phyloP scores from a whole-genome alignment of 2,797 vertebrate genomes.

The Myripristis jacobus region DNA sequence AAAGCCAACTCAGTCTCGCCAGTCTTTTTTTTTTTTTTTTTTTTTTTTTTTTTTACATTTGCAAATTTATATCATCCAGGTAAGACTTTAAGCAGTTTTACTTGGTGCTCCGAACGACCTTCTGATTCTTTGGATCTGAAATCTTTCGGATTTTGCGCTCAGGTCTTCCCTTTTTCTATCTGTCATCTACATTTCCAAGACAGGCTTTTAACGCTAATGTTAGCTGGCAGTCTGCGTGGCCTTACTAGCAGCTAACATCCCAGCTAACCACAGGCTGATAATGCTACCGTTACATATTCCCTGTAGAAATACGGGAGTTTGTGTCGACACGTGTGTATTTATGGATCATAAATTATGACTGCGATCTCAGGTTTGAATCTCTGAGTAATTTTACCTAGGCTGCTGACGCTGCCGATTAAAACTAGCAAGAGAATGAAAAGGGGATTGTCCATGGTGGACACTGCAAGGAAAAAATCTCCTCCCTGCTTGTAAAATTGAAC shows the following conservation, averaged over 20 bases:
- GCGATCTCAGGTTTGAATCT: neutral
- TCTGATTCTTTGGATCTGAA: too few relatives aligned
- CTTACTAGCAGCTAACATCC: conserved; percentile 69
- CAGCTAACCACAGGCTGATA: conserved; percentile 56
- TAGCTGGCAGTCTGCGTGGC: conserved; percentile 60
- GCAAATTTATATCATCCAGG: neutral
- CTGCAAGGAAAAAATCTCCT: conserved; percentile 16
- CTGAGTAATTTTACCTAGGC: neutral
- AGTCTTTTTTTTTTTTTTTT: neutral
- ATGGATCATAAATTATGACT: neutral
- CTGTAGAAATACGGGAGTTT: neutral
- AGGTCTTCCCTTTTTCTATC: neutral
- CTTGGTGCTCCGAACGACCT: too few relatives aligned
- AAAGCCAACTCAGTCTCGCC: neutral
- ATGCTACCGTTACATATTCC: neutral
- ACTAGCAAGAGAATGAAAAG: conserved; percentile 57
- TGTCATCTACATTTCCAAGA: neutral
- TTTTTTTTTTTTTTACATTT: neutral
- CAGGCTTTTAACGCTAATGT: conserved; percentile 25
- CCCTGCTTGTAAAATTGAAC: conserved; percentile 31
- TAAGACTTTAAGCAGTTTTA: neutral
- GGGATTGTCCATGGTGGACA: conserved; percentile 67
- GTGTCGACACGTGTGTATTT: neutral
- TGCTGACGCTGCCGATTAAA: conserved; percentile 60
- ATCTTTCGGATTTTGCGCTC: neutral